Evolutionary conservation across 2,888 invertebrate species (phyloP).

Genomic region (Caenorhabditis becei): DNA sequence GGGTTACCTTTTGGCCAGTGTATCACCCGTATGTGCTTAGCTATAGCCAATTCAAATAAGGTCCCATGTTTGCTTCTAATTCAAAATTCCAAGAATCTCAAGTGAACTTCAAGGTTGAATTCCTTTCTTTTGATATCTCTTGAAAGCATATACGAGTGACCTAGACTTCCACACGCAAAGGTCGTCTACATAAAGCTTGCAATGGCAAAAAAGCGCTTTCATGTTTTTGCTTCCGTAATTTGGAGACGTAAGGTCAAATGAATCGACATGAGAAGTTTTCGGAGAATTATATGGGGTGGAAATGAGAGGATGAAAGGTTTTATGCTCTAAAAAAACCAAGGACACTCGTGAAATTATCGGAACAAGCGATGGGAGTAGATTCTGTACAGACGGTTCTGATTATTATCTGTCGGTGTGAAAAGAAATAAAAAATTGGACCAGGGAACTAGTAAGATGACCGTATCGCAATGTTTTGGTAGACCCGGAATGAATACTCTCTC

Average conservation of each 20-base stretch:
- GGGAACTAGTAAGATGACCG: no score
- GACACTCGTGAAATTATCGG: slow-evolving; percentile 6
- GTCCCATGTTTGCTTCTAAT: slow-evolving; percentile 20
- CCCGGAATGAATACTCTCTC: no score
- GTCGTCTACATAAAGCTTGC: slow-evolving; percentile 27
- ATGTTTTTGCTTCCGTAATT: slow-evolving; percentile 28
- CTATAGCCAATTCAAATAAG: slow-evolving; percentile 51
- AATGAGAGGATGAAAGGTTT: not conserved
- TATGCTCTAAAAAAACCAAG: slow-evolving; percentile 10
- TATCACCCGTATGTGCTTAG: slow-evolving; percentile 46
- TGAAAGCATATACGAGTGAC: not conserved
- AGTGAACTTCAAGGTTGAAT: not conserved
- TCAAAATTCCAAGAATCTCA: not conserved
- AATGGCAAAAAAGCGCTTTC: slow-evolving; percentile 27
- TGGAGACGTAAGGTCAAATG: slow-evolving; percentile 16
- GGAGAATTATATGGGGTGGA: slow-evolving; percentile 12
- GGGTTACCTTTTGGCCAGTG: slow-evolving; percentile 29
- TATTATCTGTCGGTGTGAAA: not conserved
- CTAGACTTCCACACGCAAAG: slow-evolving; percentile 13
- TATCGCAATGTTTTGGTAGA: no score
- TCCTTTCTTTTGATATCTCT: not conserved
- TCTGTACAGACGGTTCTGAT: not conserved
- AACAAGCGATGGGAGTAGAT: not conserved
- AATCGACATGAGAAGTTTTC: slow-evolving; percentile 4
- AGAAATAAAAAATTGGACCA: no score